A percentile compares a stretch with the other conserved stretches of the same genome.
Conservation (phyloP, 2,797 vertebrate genomes). For the Cossypha heuglini region DNA sequence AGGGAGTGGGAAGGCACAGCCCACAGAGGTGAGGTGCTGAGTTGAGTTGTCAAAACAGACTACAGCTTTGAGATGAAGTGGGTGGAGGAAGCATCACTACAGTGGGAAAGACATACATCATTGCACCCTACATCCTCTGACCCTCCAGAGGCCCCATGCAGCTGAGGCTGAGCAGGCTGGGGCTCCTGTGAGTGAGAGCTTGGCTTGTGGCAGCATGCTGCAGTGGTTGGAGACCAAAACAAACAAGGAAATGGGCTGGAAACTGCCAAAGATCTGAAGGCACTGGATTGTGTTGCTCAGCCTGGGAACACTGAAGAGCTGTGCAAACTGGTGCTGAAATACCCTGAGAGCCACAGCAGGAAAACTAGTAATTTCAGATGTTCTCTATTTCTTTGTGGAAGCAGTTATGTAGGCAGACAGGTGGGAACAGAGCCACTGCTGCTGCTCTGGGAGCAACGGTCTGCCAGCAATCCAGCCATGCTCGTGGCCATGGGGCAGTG, state of each 20-base stretch:
- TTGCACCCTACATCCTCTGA: background rate
- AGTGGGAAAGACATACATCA: background rate
- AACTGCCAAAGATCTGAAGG: background rate
- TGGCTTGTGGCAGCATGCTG: background rate
- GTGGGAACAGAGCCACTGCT: rapidly evolving
- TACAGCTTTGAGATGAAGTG: rapidly evolving
- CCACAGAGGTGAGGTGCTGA: background rate
- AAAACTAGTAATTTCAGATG: background rate
- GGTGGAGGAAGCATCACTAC: background rate
- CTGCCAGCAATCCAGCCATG: rapidly evolving
- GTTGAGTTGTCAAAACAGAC: background rate
- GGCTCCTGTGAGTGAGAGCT: background rate
- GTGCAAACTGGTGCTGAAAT: background rate
- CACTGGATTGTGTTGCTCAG: background rate
- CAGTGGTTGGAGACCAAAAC: background rate
- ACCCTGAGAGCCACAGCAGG: background rate
- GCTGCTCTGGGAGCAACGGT: background rate
- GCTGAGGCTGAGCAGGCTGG: background rate
- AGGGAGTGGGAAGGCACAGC: background rate
- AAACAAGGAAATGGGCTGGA: background rate
- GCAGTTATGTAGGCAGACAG: background rate
- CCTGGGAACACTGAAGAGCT: background rate
- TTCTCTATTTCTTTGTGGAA: background rate
- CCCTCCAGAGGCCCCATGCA: background rate
- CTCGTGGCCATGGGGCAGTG: rapidly evolving